Percentiles rank a stretch among this genome's conserved stretches.
Conservation (phyloP, 1,140 invertebrate genomes). For the Diploscapter pachys region DNA sequence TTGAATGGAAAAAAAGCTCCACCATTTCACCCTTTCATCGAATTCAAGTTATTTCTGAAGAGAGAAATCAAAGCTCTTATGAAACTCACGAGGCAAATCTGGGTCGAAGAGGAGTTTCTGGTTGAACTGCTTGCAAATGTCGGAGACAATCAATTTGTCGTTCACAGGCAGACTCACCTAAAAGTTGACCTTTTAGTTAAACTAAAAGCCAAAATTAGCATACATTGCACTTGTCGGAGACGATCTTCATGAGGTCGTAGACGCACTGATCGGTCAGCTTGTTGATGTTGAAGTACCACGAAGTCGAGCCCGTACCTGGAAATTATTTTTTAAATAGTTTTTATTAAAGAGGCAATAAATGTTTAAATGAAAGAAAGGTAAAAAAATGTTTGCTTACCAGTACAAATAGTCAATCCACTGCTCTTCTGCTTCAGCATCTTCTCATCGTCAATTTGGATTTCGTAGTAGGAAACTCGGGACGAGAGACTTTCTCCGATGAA, state of each 20-base stretch:
- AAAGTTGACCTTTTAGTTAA: background rate
- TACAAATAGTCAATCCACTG: slow-evolving; percentile 87
- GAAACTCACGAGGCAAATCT: slow-evolving; percentile 59
- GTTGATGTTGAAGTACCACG: slow-evolving; percentile 94
- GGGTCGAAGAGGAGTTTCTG: slow-evolving; percentile 76
- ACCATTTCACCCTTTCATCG: too few species aligned
- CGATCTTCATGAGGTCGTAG: slow-evolving; percentile 65
- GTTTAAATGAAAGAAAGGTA: too few species aligned
- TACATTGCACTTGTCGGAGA: slow-evolving; percentile 20
- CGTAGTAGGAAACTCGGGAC: slow-evolving; percentile 86
- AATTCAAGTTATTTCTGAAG: too few species aligned
- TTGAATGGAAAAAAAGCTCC: too few species aligned
- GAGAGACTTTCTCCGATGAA: slow-evolving; percentile 91
- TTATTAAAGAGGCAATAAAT: background rate
- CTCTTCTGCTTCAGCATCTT: slow-evolving; percentile 81
- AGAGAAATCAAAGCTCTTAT: background rate
- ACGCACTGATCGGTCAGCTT: slow-evolving; percentile 77
- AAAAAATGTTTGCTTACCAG: slow-evolving; percentile 62
- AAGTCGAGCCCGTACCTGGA: slow-evolving; percentile 85
- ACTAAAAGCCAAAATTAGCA: background rate
- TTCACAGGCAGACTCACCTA: slow-evolving; percentile 13
- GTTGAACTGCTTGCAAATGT: slow-evolving; percentile 64
- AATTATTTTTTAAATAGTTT: background rate
- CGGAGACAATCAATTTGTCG: slow-evolving; percentile 24
- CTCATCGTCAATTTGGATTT: slow-evolving; percentile 71